Conservation (phyloP, 2,888 invertebrate species). For the Heliconius aoede region DNA sequence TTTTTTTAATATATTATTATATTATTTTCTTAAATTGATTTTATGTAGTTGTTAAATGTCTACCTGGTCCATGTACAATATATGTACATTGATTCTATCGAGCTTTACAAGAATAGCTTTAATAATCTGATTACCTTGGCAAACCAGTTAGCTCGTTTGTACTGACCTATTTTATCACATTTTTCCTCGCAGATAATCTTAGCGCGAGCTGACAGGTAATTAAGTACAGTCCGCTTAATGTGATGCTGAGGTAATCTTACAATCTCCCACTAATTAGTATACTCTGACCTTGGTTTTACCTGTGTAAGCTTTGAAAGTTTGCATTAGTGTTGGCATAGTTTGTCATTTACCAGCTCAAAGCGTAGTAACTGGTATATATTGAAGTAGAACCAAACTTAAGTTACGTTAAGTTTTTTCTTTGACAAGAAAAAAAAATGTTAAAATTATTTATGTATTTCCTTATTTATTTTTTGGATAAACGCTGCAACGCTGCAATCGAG, state of each 20-base stretch:
- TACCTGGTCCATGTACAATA: not conserved
- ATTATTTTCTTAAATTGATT: no score
- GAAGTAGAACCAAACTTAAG: no score
- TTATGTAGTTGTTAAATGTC: no score
- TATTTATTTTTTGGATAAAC: no score
- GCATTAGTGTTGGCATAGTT: not conserved
- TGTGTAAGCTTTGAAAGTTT: not conserved
- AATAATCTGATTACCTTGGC: constrained; percentile 11
- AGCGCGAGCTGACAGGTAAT: constrained; percentile 37
- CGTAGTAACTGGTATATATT: no score
- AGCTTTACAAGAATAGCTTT: constrained; percentile 9
- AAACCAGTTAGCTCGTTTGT: constrained; percentile 31
- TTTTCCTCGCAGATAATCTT: constrained; percentile 37
- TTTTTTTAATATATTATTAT: no score
- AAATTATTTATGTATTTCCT: no score
- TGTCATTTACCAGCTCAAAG: not conserved
- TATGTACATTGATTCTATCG: not conserved
- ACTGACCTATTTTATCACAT: constrained; percentile 37
- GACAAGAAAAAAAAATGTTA: no score
- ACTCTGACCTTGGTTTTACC: constrained; percentile 1
- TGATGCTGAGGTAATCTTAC: constrained; percentile 32
- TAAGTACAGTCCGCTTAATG: constrained; percentile 37
- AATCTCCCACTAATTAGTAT: constrained; percentile 32
- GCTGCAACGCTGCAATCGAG: no score
- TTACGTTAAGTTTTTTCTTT: no score